Evolutionary conservation across 2,113 vertebrate genomes (phyloP).

Genomic region (Mormoops blainvillei): DNA sequence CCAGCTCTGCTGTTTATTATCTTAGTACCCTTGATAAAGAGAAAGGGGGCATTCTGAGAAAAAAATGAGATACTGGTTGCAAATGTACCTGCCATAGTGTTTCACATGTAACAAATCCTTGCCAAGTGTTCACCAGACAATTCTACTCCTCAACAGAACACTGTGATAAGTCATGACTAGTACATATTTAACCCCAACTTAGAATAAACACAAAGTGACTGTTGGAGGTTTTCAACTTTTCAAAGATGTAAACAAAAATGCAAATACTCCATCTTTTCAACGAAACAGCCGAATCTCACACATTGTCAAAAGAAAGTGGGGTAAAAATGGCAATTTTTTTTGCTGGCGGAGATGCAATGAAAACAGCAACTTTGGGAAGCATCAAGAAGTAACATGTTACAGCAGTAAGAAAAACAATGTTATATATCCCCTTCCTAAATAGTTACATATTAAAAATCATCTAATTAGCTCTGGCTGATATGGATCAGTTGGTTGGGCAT

Average conservation of each 20-base stretch:
- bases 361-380: neutral
- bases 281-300: neutral
- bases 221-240: neutral
- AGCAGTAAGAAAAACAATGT: neutral
- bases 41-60: neutral
- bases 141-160: neutral
- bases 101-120: neutral
- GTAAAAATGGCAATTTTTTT: neutral
- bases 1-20: neutral
- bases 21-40: neutral
- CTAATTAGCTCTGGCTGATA: neutral
- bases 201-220: neutral
- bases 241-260: neutral
- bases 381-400: neutral
- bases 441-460: neutral
- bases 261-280: neutral
- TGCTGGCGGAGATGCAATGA: neutral
- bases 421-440: neutral
- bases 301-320: neutral
- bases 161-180: neutral
- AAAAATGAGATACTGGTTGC: neutral
- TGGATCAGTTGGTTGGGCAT: too few species aligned
- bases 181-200: neutral
- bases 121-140: neutral
- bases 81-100: neutral